Conservation (phyloP, 2,113 vertebrate species). For the Pseudopodoces humilis region DNA sequence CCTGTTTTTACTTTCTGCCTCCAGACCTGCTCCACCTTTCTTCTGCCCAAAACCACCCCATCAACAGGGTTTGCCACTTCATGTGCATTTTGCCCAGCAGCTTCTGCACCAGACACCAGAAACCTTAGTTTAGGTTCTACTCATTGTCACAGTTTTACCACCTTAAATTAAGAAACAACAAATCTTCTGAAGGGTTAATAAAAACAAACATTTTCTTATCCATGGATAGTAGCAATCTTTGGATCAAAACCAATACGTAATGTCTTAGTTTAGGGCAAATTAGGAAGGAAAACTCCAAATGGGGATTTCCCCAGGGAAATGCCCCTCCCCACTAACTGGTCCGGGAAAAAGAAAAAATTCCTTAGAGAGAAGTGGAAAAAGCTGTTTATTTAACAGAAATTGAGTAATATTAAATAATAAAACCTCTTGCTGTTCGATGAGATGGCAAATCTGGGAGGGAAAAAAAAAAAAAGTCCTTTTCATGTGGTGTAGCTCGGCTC, state of each 20-base stretch:
- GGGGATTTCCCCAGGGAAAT: no score
- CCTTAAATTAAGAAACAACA: neutral
- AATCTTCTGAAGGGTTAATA: neutral
- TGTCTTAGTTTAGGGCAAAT: no score
- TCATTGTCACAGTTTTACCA: neutral
- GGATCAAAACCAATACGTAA: neutral
- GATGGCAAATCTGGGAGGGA: no score
- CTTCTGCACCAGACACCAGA: neutral
- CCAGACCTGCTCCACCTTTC: neutral
- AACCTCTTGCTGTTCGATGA: no score
- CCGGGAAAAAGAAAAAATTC: no score
- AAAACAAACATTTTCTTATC: neutral
- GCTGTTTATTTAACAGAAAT: no score
- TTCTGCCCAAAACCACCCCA: neutral
- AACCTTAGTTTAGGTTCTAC: neutral
- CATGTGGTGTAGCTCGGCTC: no score
- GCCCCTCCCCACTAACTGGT: no score
- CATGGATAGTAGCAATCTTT: neutral
- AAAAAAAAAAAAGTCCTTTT: no score
- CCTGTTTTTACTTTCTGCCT: neutral
- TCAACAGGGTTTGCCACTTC: neutral
- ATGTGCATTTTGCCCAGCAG: neutral
- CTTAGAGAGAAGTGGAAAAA: no score
- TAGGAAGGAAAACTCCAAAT: no score
- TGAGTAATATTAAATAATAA: no score